Conservation (phyloP, 2,888 invertebrate genomes). For the Dimorphilus gyrociliatus region DNA sequence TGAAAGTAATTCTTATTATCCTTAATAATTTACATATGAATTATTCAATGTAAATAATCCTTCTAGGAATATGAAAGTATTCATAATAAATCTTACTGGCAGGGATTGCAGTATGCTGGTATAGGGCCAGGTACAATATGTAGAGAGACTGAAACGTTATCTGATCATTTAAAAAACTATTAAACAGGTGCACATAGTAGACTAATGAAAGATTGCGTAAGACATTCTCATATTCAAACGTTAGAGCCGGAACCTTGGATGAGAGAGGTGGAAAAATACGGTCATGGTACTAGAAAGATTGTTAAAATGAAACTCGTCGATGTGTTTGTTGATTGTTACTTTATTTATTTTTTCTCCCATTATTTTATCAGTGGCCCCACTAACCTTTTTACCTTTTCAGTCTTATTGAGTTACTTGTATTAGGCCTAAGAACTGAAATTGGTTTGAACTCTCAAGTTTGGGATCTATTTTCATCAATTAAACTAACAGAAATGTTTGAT, state of each 20-base stretch:
- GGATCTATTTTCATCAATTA: too few relatives aligned
- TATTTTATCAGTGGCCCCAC: too few relatives aligned
- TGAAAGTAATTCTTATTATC: too few relatives aligned
- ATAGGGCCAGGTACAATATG: slow-evolving; percentile 24
- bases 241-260: slow-evolving; percentile 28
- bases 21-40: too few relatives aligned
- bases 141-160: background rate
- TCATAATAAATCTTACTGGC: slow-evolving; percentile 25
- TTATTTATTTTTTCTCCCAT: too few relatives aligned
- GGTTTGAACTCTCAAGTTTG: too few relatives aligned
- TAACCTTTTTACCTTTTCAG: too few relatives aligned
- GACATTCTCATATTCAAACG: slow-evolving; percentile 25
- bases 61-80: slow-evolving; percentile 15
- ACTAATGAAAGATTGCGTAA: slow-evolving; percentile 7
- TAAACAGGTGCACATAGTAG: slow-evolving; percentile 29
- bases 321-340: slow-evolving; percentile 10
- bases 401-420: too few relatives aligned
- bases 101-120: slow-evolving; percentile 23
- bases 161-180: background rate
- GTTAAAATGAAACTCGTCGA: slow-evolving; percentile 11
- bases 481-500: too few relatives aligned
- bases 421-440: too few relatives aligned
- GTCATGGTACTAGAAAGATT: slow-evolving; percentile 25
- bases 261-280: slow-evolving; percentile 24
- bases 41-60: background rate